phyloP scores from a whole-genome alignment of 1,140 invertebrate species.

The Papilio helenus region DNA sequence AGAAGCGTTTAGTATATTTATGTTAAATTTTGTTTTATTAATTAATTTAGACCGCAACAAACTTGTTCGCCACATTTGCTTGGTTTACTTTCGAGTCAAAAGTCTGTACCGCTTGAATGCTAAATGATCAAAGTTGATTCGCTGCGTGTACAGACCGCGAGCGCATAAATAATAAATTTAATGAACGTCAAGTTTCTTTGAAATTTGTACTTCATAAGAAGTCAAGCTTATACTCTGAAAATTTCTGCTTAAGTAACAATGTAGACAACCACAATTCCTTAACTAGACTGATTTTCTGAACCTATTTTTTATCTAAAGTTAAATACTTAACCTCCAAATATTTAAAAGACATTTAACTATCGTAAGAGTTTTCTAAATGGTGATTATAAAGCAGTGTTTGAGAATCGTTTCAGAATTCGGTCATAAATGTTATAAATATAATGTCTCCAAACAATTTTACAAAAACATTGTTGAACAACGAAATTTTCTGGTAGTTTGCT shows the following conservation, averaged over 20 bases:
- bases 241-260: not conserved
- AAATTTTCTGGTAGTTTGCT: constrained; percentile 73
- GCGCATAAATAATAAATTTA: constrained; percentile 59
- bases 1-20: no score
- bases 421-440: not conserved
- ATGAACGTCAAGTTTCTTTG: constrained; percentile 47
- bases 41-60: not conserved
- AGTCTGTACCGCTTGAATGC: constrained; percentile 13
- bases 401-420: no score
- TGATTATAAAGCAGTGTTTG: no score
- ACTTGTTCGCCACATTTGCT: not conserved
- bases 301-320: not conserved
- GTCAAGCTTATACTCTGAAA: not conserved
- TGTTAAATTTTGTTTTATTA: not conserved
- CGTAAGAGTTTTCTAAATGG: no score
- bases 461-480: constrained; percentile 59
- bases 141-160: constrained; percentile 53
- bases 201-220: not conserved
- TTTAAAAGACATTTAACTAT: no score
- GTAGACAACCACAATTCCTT: not conserved
- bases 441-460: constrained; percentile 41
- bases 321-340: not conserved
- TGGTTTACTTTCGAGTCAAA: constrained; percentile 1
- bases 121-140: constrained; percentile 49
- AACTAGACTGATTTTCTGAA: not conserved